Evolutionary conservation across 1,140 invertebrate genomes (phyloP), one percentile per base, ranked within the genome.

Genomic region (Apis mellifera): DNA sequence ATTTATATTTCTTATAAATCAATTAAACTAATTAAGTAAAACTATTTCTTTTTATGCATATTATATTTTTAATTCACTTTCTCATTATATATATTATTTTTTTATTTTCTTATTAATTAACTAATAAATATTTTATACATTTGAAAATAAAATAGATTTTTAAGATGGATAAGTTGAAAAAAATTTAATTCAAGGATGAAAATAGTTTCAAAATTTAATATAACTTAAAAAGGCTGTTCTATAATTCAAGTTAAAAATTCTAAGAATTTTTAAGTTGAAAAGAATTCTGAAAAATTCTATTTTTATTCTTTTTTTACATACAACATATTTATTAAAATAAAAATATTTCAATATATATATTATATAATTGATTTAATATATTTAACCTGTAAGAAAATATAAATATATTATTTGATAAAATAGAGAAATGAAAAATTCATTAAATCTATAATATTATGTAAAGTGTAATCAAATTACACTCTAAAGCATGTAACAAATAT

Each of bases 11-110:
- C 19, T 54, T 66, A 76, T 15, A 1, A 62, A 79, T 9, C 13
- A 64, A 55, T n/a, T 55, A 74, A 50, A 65, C 21, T 55, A 48
- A 65, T 8, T 50, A 42, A 54, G 26, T 72, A 54, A 21, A 72
- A 32, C 7, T n/a, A 12, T 48, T 48, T 48, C 26, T 48, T 42
- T 42, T 21, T 55, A 11, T 52, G 42, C 17, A 52, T 79, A 62
- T 54, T 23, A 23, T 52, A 48, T 21, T 52, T 71, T 78, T 50
- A 19, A 52, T 78, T 70, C 26, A n/a, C 50, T n/a, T 60, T 70
- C 1, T 21, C 21, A 48, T 52, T 21, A 15, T 9, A 5, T 8
- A 52, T 48, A 19, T 48, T 69, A 12, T 78, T 78, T 71, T 26
- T 21, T 21, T 55, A 54, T 32, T 55, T 71, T 42, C 3, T 32